A percentile compares a stretch with the other conserved stretches of the same genome.
Conservation (phyloP, 2,797 vertebrate genomes). For the Typhlichthys subterraneus region DNA sequence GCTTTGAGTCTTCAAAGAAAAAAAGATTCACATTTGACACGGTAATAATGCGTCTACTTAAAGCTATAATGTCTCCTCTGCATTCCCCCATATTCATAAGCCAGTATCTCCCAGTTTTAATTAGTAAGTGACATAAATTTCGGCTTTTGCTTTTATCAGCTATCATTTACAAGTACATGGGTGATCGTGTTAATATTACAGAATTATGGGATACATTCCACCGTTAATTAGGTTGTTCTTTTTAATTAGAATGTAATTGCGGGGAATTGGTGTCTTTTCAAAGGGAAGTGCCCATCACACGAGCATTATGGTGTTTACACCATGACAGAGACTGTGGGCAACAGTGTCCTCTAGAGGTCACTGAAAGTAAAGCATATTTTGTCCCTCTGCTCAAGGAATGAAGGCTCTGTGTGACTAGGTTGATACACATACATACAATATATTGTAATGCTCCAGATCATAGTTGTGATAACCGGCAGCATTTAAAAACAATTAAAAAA, state of each 20-base stretch:
- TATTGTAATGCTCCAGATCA: too few species aligned
- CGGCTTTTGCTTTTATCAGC: slow-evolving; percentile 75
- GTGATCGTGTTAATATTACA: slow-evolving; percentile 73
- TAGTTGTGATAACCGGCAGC: too few species aligned
- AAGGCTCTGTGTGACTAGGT: not conserved
- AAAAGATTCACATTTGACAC: slow-evolving; percentile 72
- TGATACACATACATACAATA: too few species aligned
- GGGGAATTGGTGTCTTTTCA: slow-evolving; percentile 67
- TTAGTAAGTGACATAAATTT: slow-evolving; percentile 80
- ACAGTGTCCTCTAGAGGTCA: slow-evolving; percentile 70
- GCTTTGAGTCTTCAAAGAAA: slow-evolving; percentile 76
- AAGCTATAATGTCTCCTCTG: slow-evolving; percentile 74
- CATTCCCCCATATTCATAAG: slow-evolving; percentile 65
- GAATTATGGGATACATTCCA: slow-evolving; percentile 75
- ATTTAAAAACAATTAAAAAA: too few species aligned
- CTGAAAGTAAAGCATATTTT: slow-evolving; percentile 5
- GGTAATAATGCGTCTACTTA: slow-evolving; percentile 77
- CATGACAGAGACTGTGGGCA: slow-evolving; percentile 54
- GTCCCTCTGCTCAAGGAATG: slow-evolving; percentile 16
- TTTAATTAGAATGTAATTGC: slow-evolving; percentile 80
- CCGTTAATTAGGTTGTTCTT: slow-evolving; percentile 81
- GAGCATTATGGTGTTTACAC: slow-evolving; percentile 25
- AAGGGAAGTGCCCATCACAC: slow-evolving; percentile 65
- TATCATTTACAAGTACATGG: slow-evolving; percentile 73
- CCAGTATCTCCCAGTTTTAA: slow-evolving; percentile 75